Conservation (phyloP, 2,888 invertebrate species). For the Diaphora mendica region DNA sequence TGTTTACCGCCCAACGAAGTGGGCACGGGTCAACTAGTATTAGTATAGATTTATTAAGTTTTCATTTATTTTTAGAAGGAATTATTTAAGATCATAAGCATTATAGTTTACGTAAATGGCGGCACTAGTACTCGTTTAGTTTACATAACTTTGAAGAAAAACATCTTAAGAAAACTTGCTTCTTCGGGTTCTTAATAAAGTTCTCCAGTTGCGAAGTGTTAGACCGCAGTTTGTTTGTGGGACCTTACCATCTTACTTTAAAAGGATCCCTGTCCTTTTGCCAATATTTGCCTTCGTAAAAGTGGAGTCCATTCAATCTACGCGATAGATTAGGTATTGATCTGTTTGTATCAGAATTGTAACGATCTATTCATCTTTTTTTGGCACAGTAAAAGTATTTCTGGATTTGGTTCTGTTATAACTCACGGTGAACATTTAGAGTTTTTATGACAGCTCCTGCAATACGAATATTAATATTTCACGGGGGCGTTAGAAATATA, state of each 20-base stretch:
- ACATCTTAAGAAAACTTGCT: not conserved
- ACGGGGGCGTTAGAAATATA: no score
- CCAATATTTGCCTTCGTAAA: not conserved
- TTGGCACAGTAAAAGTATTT: not conserved
- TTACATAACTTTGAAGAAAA: not conserved
- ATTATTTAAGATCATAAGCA: no score
- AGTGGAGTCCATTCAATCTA: not conserved
- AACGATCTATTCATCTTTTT: not conserved
- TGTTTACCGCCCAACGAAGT: no score
- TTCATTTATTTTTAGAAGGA: no score
- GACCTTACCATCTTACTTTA: not conserved
- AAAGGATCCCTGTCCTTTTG: not conserved
- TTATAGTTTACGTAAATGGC: not conserved
- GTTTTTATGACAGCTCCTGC: no score
- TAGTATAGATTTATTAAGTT: no score
- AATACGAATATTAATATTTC: no score
- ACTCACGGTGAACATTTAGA: no score
- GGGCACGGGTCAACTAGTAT: no score
- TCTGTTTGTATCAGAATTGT: not conserved
- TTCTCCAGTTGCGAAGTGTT: not conserved
- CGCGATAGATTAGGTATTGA: not conserved
- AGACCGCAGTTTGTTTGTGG: not conserved
- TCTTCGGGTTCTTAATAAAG: not conserved
- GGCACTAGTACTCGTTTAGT: not conserved
- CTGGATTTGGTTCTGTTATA: not conserved